These are phyloP conservation scores for Pogonocichla stellata DNA, from an alignment of 2,113 vertebrate genomes.

Conservation along the genomic window DNA sequence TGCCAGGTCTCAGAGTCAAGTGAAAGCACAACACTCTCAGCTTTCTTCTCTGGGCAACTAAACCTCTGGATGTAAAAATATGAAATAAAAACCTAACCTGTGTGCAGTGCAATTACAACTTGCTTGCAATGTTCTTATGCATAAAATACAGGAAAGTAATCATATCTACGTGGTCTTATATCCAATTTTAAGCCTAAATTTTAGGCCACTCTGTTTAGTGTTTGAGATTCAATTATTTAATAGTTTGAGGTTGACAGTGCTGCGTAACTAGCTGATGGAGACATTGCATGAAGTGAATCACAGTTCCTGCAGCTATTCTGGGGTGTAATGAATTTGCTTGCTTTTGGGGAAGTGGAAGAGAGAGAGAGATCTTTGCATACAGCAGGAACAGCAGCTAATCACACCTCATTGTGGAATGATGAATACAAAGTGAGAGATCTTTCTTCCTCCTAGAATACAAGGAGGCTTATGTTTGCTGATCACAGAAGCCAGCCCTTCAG, in stretches of 20 bases:
- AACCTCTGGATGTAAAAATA: neutral
- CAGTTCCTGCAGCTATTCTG: neutral
- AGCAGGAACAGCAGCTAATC: neutral
- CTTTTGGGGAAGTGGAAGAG: neutral
- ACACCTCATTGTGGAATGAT: neutral
- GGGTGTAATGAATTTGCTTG: neutral
- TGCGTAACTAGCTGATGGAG: neutral
- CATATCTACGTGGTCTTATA: accelerated
- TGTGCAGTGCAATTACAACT: neutral
- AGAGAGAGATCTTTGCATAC: neutral
- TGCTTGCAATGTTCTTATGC: neutral
- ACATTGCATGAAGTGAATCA: neutral
- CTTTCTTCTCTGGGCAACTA: neutral
- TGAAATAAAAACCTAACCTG: neutral
- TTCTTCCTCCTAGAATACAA: neutral
- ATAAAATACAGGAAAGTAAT: neutral
- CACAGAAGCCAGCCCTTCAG: neutral
- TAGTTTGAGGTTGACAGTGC: neutral
- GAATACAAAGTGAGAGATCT: neutral
- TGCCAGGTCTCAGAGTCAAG: neutral
- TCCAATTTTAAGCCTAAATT: neutral
- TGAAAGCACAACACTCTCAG: neutral
- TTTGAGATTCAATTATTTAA: neutral
- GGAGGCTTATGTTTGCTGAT: neutral
- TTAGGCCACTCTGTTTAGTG: neutral